Conservation (phyloP, 2,113 vertebrate genomes). For the Lophochroa leadbeateri region DNA sequence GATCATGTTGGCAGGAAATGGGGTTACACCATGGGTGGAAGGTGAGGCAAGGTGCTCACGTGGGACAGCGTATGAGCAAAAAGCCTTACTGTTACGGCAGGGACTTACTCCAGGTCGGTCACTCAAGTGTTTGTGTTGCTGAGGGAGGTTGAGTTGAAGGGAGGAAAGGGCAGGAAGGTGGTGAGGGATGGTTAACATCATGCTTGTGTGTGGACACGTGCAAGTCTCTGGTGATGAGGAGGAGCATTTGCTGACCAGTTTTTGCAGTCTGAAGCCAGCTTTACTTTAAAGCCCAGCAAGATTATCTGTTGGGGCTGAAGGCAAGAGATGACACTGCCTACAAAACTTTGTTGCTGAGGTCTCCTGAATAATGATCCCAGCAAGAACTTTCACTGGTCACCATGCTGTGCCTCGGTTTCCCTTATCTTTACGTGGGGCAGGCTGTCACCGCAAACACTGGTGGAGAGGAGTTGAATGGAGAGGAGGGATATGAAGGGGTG, state of each 20-base stretch:
- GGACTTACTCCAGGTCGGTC: not conserved
- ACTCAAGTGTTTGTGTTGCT: not conserved
- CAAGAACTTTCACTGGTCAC: not conserved
- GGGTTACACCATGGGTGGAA: rapidly evolving
- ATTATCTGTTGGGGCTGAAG: not conserved
- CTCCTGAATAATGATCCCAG: not conserved
- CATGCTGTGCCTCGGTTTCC: not conserved
- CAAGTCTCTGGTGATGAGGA: not conserved
- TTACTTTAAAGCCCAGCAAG: not conserved
- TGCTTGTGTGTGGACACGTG: not conserved
- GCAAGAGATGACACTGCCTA: not conserved
- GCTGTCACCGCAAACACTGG: not conserved
- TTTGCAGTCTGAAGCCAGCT: not conserved
- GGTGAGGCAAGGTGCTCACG: not conserved
- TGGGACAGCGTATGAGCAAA: not conserved
- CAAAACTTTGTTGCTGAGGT: not conserved
- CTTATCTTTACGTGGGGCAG: not conserved
- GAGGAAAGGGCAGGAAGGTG: not conserved
- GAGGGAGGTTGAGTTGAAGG: not conserved
- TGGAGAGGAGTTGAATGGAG: not conserved
- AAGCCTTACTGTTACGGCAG: not conserved
- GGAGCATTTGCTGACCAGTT: not conserved
- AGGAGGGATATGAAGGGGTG: not conserved
- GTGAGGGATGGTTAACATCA: not conserved
- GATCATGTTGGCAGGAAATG: not conserved